These are phyloP conservation scores for Daphoenositta chrysoptera DNA, from an alignment of 2,113 vertebrate genomes.

Conservation along the genomic window DNA sequence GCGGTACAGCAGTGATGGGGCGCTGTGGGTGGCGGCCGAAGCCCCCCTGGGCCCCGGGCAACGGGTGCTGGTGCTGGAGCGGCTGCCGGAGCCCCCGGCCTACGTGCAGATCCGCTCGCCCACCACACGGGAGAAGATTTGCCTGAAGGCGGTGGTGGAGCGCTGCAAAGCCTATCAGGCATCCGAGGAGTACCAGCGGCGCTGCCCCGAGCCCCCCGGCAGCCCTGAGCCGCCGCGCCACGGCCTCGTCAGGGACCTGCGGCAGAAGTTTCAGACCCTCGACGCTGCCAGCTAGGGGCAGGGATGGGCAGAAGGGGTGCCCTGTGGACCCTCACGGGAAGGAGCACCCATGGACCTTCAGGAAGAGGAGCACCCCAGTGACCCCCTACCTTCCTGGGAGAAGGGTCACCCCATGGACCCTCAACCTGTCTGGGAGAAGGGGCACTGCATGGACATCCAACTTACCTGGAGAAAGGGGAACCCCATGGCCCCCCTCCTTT, in stretches of 20 bases:
- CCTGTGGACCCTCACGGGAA: background rate
- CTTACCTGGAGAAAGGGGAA: background rate
- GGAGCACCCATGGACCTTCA: background rate
- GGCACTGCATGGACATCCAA: fast-evolving
- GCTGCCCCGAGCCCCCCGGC: constrained; percentile 29
- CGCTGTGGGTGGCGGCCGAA: constrained; percentile 62
- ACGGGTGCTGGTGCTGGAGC: constrained; percentile 79
- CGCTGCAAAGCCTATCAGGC: constrained; percentile 82
- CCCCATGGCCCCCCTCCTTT: background rate
- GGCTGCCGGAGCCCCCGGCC: constrained; percentile 29
- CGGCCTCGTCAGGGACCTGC: constrained; percentile 85
- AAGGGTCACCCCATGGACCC: background rate
- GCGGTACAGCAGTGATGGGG: background rate
- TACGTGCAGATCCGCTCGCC: constrained; percentile 77
- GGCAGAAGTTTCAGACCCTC: constrained; percentile 89
- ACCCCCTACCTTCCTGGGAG: background rate
- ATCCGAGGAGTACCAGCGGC: constrained; percentile 66
- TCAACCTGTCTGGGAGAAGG: fast-evolving
- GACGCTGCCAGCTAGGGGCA: constrained; percentile 73
- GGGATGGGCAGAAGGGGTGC: background rate
- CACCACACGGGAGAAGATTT: constrained; percentile 81
- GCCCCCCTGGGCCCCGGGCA: constrained; percentile 56
- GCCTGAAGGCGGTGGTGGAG: constrained; percentile 76
- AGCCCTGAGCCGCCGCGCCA: constrained; percentile 58
- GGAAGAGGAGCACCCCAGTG: background rate